Percentiles rank a stretch among this genome's conserved stretches.
These are phyloP conservation scores for Drosophila kikkawai DNA, from an alignment of 1,140 invertebrate genomes.

Conservation along the genomic window DNA sequence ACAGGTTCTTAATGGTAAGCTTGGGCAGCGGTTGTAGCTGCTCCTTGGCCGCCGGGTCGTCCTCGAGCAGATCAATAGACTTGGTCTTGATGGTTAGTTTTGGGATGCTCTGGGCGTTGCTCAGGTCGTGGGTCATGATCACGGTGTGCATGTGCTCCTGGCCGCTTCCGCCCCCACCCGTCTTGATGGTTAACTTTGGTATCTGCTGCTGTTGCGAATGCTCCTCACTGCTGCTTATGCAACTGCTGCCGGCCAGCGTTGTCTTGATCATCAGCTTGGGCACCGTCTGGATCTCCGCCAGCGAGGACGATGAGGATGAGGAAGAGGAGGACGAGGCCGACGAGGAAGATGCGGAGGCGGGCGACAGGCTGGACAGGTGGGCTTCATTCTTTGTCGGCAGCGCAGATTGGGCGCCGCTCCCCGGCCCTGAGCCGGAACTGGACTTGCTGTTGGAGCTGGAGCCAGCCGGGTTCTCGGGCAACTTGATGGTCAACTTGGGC, in stretches of 20 bases:
- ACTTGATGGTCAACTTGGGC: constrained; percentile 81
- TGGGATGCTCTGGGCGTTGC: constrained; percentile 74
- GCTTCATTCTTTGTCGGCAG: constrained; percentile 54
- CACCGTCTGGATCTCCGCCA: constrained; percentile 54
- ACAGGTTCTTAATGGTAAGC: constrained; percentile 80
- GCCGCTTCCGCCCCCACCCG: constrained; percentile 25
- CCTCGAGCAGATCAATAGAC: constrained; percentile 41
- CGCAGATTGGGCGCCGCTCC: constrained; percentile 14
- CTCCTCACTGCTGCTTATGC: constrained; percentile 45
- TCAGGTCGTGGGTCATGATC: constrained; percentile 74
- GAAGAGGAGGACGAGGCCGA: constrained; percentile 58
- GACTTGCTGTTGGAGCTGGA: constrained; percentile 25
- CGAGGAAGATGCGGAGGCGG: constrained; percentile 63
- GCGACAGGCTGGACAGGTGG: constrained; percentile 71
- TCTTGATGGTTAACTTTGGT: constrained; percentile 81
- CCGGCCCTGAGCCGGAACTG: constrained; percentile 7
- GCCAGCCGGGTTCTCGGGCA: constrained; percentile 59
- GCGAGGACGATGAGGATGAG: constrained; percentile 56
- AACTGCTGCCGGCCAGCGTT: constrained; percentile 64
- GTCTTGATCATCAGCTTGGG: constrained; percentile 84
- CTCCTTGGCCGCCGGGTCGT: constrained; percentile 24
- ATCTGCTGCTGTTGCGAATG: constrained; percentile 47
- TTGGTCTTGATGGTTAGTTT: constrained; percentile 78
- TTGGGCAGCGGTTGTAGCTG: constrained; percentile 70
- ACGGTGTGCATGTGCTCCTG: constrained; percentile 69